Evolutionary conservation across 2,113 vertebrate genomes (phyloP), one percentile per base, ranked within the genome.

Genomic region (Pheucticus melanocephalus): DNA sequence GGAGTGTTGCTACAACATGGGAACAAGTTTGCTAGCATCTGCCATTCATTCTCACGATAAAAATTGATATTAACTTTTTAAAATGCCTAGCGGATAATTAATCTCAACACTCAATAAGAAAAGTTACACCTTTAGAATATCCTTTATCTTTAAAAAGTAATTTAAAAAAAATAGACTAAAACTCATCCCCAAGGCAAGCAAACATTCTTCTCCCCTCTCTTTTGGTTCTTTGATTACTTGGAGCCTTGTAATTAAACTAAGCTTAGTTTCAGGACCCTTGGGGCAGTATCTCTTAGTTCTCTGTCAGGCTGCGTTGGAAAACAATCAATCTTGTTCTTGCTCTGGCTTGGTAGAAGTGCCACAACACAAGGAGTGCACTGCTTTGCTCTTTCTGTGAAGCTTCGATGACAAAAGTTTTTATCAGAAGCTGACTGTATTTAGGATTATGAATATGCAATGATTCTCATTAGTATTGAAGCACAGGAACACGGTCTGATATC

Each of bases 321-420:
- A 99, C 98, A 99, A 99, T 99, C 99, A 98, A 99, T 99, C 99
- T 99, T 98, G 97, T 96, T 98, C 98, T 97, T 76, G 94, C 53
- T 24, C 96, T 95, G 93, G 96, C 97, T 98, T 97, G 98, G 98
- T 95, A 97, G 97, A 98, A 98, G 97, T 97, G 97, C 97, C 97
- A 95, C 79, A 95, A 98, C 97, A 98, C 44, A 90, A 97, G 97
- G 92, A 97, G 90, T 83, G 96, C 92, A 56, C 63, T 76, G 95
- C 97, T 98, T 97, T 98, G 94, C 98, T 98, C 96, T 97, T 95
- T 92, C 98, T 95, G 86, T 96, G 98, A 97, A 98, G 97, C 95
- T 97, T 96, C 95, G 91, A 97, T 98, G 97, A 98, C 98, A 98
- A 98, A 98, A 98, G 97, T 98, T 98, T 98, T 97, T 98, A 98